Base-by-base conservation (phyloP, 2,888 invertebrate species). In the Mythimna vitellina region DNA sequence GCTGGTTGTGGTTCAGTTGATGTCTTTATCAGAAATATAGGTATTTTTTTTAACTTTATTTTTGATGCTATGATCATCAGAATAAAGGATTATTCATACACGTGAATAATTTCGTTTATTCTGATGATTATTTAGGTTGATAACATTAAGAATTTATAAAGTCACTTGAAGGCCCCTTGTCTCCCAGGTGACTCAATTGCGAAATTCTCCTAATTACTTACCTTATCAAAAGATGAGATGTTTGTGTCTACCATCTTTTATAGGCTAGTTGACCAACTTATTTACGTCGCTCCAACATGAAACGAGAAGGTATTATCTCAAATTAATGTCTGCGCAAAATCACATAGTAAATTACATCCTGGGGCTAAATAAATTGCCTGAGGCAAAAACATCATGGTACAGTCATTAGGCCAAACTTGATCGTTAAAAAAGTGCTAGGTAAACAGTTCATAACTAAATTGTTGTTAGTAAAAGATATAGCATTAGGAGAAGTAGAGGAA, bases 241-340 rank as follows among this genome's bases (percentile, higher is more conserved):
- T 12, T 3, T 38, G 1, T 32, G 62, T n/a, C 17, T 58, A n/a
- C 8, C 8, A 51, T 22, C 29, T 62, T 68, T 62, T 54, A 74
- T 66, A 64, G 42, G 54, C 46, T 68, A 46, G 35, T 69, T 64
- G 22, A 61, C 46, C 54, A 46, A 73, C 51, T 38, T 46, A 64
- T 62, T 76, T 17, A 69, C 49, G 65, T 69, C 62, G 62, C 49
- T 54, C 54, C 46, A 65, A 29, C 63, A 80, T 71, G 54, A 77
- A 64, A 65, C 66, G 51, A 51, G 25, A 57, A 77, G 73, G 73
- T 81, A 81, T 73, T 70, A 70, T 80, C 70, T 70, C 32, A 73
- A 78, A 81, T 70, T 74, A 70, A 73, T 70, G 80, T 77, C 80
- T 78, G 77, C 58, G 54, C 69, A 77, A 82, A 82, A 80, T 77